Conservation (phyloP, 2,113 vertebrate species). For the Oncorhynchus kisutch region DNA sequence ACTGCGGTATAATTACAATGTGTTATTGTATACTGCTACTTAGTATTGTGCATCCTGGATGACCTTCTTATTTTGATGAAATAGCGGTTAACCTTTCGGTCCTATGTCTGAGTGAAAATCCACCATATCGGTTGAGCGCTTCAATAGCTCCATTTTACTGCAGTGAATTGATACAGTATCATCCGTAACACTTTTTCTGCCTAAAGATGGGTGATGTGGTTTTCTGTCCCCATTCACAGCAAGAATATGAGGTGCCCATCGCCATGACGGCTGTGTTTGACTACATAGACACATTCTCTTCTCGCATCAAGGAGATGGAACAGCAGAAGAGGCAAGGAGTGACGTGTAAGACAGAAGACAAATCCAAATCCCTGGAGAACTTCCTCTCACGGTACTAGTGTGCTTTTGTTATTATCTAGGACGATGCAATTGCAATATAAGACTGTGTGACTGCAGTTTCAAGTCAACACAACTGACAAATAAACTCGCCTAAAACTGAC, state of each 20-base stretch:
- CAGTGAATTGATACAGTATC: no score
- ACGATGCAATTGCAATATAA: not conserved
- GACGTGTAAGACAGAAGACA: conserved; percentile 83
- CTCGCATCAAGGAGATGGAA: conserved; percentile 88
- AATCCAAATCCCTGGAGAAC: conserved; percentile 83
- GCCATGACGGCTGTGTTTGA: conserved; percentile 87
- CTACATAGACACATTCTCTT: conserved; percentile 84
- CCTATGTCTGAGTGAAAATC: no score
- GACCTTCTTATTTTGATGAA: not conserved
- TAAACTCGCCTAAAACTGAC: not conserved
- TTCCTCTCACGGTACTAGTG: conserved; percentile 82
- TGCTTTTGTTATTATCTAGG: not conserved
- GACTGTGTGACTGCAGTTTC: not conserved
- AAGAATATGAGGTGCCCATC: conserved; percentile 90
- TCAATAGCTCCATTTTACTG: no score
- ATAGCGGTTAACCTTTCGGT: no score
- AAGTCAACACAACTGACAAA: not conserved
- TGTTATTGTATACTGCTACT: not conserved
- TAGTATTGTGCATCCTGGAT: not conserved
- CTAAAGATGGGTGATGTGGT: not conserved
- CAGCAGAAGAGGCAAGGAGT: conserved; percentile 83
- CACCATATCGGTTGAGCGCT: no score
- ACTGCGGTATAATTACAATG: not conserved
- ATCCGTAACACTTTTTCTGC: no score
- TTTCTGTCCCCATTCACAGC: conserved; percentile 65